phyloP scores from a whole-genome alignment of 2,113 vertebrate species.

The Nestor notabilis region DNA sequence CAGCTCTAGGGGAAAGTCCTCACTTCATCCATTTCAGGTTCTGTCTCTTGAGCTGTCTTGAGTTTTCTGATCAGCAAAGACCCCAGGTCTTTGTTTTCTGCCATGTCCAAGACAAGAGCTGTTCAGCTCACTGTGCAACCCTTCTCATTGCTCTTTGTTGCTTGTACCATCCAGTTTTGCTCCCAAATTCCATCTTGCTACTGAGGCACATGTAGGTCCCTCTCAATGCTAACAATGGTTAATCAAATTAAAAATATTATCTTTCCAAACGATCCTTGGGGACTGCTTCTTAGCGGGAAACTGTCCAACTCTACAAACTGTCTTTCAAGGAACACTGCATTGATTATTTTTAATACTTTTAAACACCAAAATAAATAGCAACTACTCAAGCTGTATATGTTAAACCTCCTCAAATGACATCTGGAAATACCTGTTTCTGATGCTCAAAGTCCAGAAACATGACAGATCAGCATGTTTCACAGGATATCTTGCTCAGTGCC shows the following conservation, averaged over 20 bases:
- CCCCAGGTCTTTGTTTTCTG: not conserved
- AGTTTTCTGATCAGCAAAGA: not conserved
- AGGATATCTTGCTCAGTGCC: not conserved
- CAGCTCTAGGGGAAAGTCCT: not conserved
- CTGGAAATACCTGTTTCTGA: not conserved
- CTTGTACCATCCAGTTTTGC: not conserved
- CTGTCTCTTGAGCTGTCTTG: not conserved
- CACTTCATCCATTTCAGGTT: not conserved
- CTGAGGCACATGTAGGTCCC: not conserved
- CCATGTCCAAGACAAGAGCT: not conserved
- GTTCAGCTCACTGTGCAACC: not conserved
- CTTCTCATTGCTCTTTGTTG: not conserved
- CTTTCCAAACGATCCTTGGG: not conserved
- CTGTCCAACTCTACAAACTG: not conserved
- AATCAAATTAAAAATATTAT: conserved; percentile 29
- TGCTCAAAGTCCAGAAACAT: not conserved
- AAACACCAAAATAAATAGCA: not conserved
- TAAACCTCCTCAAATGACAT: not conserved
- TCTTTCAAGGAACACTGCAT: not conserved
- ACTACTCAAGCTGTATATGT: not conserved
- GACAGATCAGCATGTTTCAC: not conserved
- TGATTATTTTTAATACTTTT: not conserved
- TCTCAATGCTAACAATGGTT: not conserved
- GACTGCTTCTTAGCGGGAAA: not conserved
- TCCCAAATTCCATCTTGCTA: not conserved